Percentiles rank a stretch among this genome's conserved stretches.
Conservation (phyloP, 2,888 invertebrate species). For the Mechanitis mazaeus region DNA sequence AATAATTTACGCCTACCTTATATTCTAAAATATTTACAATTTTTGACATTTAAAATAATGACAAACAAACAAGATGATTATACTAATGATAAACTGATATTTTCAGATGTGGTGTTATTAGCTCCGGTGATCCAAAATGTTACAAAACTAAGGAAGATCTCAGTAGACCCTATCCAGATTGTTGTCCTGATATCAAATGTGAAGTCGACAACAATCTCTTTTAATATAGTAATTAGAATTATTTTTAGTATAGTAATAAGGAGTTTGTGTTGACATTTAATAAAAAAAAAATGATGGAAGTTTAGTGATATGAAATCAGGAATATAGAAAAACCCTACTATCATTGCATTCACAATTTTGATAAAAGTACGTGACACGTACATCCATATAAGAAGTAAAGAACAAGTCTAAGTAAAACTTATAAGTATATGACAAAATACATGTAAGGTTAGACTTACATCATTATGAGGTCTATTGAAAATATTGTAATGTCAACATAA, state of each 20-base stretch:
- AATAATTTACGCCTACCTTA: too few relatives aligned
- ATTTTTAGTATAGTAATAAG: constrained; percentile 8
- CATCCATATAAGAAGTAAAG: too few relatives aligned
- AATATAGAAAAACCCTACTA: too few relatives aligned
- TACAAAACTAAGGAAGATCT: constrained; percentile 41
- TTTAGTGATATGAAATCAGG: neutral
- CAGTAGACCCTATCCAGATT: constrained; percentile 49
- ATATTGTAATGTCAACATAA: neutral
- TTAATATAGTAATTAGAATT: constrained; percentile 19
- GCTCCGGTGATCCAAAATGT: constrained; percentile 42
- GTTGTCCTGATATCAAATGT: constrained; percentile 50
- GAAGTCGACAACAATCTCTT: constrained; percentile 46
- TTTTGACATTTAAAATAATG: too few relatives aligned
- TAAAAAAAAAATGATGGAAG: neutral
- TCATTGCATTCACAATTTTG: neutral
- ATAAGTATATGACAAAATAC: too few relatives aligned
- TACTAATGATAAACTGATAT: neutral
- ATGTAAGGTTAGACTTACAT: too few relatives aligned
- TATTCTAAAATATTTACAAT: too few relatives aligned
- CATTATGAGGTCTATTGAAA: too few relatives aligned
- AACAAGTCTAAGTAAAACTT: too few relatives aligned
- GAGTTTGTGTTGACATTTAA: constrained; percentile 12
- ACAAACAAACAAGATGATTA: too few relatives aligned
- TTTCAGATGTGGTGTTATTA: constrained; percentile 52
- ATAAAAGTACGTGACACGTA: too few relatives aligned